These are phyloP conservation scores for Rhingia rostrata DNA, from an alignment of 2,888 invertebrate genomes.

Conservation along the genomic window DNA sequence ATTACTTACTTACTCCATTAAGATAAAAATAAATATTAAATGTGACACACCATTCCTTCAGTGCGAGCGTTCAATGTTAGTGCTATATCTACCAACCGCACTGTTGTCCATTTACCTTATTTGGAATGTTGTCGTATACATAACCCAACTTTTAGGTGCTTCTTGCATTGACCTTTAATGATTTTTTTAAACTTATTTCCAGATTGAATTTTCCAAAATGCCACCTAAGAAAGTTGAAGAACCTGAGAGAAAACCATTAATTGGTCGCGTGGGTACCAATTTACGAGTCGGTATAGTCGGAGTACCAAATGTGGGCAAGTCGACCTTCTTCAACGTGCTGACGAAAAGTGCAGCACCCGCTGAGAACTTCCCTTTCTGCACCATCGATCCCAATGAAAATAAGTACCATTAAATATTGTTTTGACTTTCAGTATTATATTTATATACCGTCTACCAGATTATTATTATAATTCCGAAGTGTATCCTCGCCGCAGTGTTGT, in stretches of 20 bases:
- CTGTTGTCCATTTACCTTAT: background rate
- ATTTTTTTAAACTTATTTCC: constrained; percentile 21
- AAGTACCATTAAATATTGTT: constrained; percentile 86
- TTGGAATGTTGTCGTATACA: constrained; percentile 26
- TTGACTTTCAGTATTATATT: constrained; percentile 21
- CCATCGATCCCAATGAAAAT: constrained; percentile 99
- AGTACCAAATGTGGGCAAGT: constrained; percentile 99
- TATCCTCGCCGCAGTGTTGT: constrained; percentile 34
- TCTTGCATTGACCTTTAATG: constrained; percentile 9
- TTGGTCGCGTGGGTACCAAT: constrained; percentile 97
- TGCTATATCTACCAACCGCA: background rate
- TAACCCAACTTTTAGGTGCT: constrained; percentile 31
- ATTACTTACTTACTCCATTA: too few species aligned
- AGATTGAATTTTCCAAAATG: constrained; percentile 76
- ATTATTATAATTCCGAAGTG: constrained; percentile 59
- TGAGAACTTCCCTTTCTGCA: constrained; percentile 99
- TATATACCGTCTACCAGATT: constrained; percentile 43
- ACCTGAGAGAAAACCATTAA: constrained; percentile 93
- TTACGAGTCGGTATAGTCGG: constrained; percentile 96
- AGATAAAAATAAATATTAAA: background rate
- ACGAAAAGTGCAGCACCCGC: constrained; percentile 99
- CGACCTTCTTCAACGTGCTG: constrained; percentile 99
- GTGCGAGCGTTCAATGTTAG: background rate
- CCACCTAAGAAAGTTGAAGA: constrained; percentile 95
- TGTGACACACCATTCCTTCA: background rate